These are phyloP conservation scores for Ricordea florida DNA, from an alignment of 92 coral and sea anemone genomes.

Conservation along the genomic window DNA sequence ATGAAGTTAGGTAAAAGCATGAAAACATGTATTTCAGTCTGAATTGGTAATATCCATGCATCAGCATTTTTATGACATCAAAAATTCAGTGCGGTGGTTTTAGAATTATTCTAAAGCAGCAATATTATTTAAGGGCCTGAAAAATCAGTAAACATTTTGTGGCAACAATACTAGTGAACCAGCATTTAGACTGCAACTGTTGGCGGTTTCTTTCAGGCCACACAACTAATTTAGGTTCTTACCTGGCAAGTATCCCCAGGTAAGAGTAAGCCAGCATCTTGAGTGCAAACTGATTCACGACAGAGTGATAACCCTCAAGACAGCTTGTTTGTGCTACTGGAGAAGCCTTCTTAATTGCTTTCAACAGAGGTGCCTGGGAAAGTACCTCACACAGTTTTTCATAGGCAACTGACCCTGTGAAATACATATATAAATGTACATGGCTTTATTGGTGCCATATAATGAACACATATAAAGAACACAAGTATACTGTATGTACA, in stretches of 20 bases:
- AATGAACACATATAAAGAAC: background rate
- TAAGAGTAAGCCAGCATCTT: slow-evolving; percentile 55
- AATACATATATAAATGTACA: background rate
- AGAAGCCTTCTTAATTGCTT: slow-evolving; percentile 60
- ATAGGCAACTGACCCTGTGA: slow-evolving; percentile 63
- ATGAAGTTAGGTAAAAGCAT: too few relatives aligned
- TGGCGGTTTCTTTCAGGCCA: too few relatives aligned
- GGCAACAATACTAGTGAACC: too few relatives aligned
- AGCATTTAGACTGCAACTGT: too few relatives aligned
- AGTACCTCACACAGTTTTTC: slow-evolving; percentile 46
- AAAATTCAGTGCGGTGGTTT: too few relatives aligned
- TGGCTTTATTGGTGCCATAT: background rate
- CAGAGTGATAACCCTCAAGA: slow-evolving; percentile 62
- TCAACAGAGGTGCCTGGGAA: slow-evolving; percentile 13
- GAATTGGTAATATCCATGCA: too few relatives aligned
- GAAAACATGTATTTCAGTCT: too few relatives aligned
- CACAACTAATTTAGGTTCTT: background rate
- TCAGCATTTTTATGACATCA: too few relatives aligned
- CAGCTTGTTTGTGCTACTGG: slow-evolving; percentile 69
- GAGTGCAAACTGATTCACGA: slow-evolving; percentile 66
- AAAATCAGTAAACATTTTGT: too few relatives aligned
- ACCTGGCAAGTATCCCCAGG: slow-evolving; percentile 65
- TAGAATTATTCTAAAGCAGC: too few relatives aligned
- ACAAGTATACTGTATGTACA: background rate
- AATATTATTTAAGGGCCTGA: too few relatives aligned